phyloP scores from a whole-genome alignment of 1,140 invertebrate genomes.

The Hycleus cichorii region DNA sequence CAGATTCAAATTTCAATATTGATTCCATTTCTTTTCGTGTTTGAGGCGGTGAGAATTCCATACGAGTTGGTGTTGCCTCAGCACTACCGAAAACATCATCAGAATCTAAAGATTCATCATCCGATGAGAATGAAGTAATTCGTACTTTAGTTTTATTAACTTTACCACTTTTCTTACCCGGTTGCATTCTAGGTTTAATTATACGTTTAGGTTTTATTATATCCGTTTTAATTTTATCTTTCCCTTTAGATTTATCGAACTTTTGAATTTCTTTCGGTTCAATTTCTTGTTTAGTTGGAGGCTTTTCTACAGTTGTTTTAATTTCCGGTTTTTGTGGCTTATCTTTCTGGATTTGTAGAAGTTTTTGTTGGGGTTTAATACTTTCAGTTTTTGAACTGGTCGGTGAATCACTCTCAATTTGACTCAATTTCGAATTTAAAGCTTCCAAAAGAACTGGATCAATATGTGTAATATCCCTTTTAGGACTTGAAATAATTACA shows the following conservation, averaged over 20 bases:
- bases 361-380: constrained; percentile 49
- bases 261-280: constrained; percentile 23
- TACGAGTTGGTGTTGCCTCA: constrained; percentile 56
- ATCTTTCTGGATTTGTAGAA: constrained; percentile 39
- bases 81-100: constrained; percentile 64
- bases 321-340: constrained; percentile 38
- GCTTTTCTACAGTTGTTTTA: constrained; percentile 17
- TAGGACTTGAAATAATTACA: constrained; percentile 55
- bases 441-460: constrained; percentile 58
- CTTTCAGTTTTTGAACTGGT: constrained; percentile 61
- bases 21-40: constrained; percentile 63
- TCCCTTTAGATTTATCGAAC: constrained; percentile 22
- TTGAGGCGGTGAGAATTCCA: constrained; percentile 62
- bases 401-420: constrained; percentile 63
- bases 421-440: constrained; percentile 61
- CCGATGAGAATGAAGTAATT: constrained; percentile 63
- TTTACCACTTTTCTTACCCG: constrained; percentile 47
- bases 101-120: constrained; percentile 62
- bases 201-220: constrained; percentile 46
- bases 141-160: constrained; percentile 55
- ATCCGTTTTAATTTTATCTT: constrained; percentile 45
- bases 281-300: constrained; percentile 21
- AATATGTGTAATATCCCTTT: constrained; percentile 58
- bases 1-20: constrained; percentile 59
- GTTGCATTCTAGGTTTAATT: constrained; percentile 47